Evolutionary conservation across 1,140 invertebrate species (phyloP).

Genomic region (Anoplophora glabripennis): DNA sequence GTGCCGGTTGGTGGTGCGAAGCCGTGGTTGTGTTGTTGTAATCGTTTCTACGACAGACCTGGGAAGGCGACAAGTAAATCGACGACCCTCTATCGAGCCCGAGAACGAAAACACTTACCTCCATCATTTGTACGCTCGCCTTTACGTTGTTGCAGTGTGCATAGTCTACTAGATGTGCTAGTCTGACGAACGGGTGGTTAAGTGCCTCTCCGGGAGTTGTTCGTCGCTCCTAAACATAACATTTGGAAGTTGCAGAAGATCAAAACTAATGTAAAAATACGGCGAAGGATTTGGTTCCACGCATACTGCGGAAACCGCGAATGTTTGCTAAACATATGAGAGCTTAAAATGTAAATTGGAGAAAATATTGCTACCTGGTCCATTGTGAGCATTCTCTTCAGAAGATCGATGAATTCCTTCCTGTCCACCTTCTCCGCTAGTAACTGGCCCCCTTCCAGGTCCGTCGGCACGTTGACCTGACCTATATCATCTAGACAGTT

Average conservation of each 20-base stretch:
- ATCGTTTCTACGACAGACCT: constrained; percentile 67
- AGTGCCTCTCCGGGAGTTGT: constrained; percentile 94
- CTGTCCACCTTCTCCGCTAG: constrained; percentile 94
- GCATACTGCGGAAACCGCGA: no score
- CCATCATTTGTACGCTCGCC: constrained; percentile 95
- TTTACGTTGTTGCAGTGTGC: constrained; percentile 96
- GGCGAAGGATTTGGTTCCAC: not conserved
- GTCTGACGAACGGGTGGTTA: constrained; percentile 90
- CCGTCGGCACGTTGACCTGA: constrained; percentile 94
- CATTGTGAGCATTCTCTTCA: constrained; percentile 97
- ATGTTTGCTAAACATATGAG: no score
- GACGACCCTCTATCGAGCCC: not conserved
- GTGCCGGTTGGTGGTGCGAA: constrained; percentile 58
- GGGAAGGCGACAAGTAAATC: not conserved
- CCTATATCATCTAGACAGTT: constrained; percentile 99
- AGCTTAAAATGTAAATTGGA: no score
- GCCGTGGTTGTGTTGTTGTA: constrained; percentile 57
- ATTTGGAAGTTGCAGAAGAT: constrained; percentile 28
- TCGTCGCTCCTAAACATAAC: constrained; percentile 69
- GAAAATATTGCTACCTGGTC: constrained; percentile 79
- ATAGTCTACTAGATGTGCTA: constrained; percentile 93
- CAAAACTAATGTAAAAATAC: constrained; percentile 1
- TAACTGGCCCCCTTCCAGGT: constrained; percentile 92
- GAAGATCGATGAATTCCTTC: constrained; percentile 92
- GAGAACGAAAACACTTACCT: constrained; percentile 46